Evolutionary conservation across 30 jellyfish, hydroid and myxozoan genomes (phyloP).

Genomic region (Catostylus mosaicus): DNA sequence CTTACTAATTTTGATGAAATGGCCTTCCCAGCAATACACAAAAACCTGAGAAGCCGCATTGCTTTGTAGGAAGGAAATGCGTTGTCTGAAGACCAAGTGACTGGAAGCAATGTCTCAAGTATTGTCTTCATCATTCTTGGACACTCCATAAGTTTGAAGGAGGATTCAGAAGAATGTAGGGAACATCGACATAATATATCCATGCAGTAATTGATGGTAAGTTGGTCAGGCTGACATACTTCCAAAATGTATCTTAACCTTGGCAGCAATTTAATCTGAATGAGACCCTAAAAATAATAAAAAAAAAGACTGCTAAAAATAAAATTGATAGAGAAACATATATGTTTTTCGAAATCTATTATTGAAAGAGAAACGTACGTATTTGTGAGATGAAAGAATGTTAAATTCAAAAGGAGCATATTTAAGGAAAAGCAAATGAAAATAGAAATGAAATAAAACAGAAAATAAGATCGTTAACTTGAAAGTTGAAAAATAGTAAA

Average conservation of each 20-base stretch:
- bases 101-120: constrained; percentile 24
- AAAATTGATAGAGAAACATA: background rate
- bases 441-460: too few species aligned
- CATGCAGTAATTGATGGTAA: constrained; percentile 61
- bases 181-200: constrained; percentile 62
- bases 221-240: constrained; percentile 62
- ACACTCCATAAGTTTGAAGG: constrained; percentile 75
- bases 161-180: constrained; percentile 77
- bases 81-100: constrained; percentile 33
- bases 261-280: constrained; percentile 80
- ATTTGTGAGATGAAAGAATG: too few species aligned
- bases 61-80: constrained; percentile 31
- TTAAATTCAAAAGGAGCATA: too few species aligned
- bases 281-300: constrained; percentile 68
- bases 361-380: too few species aligned
- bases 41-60: constrained; percentile 55
- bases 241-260: constrained; percentile 82
- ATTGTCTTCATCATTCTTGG: constrained; percentile 76
- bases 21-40: constrained; percentile 76
- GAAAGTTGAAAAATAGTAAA: too few species aligned
- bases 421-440: too few species aligned
- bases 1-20: constrained; percentile 75
- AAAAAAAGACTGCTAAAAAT: background rate
- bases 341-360: too few species aligned
- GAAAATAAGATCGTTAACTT: too few species aligned